Conservation (phyloP, 2,888 invertebrate species). For the Lomographa bimaculata region DNA sequence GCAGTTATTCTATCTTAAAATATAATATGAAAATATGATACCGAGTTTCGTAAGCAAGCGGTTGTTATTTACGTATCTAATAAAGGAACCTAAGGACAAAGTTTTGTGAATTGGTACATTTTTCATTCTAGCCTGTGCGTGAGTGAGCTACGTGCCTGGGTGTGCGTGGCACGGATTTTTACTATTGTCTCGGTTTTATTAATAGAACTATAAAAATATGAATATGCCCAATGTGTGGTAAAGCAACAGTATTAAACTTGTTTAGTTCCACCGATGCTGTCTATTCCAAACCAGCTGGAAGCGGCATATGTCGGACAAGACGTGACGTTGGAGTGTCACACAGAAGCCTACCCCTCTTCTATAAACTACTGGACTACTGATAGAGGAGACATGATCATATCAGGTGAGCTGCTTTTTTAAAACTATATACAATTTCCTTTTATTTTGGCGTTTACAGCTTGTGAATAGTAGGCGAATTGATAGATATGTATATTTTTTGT, state of each 20-base stretch:
- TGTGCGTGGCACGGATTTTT: constrained; percentile 48
- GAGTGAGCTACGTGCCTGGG: constrained; percentile 46
- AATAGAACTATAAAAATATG: constrained; percentile 31
- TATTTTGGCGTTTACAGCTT: no score
- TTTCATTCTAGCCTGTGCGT: constrained; percentile 48
- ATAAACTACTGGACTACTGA: constrained; percentile 98
- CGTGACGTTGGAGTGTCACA: constrained; percentile 94
- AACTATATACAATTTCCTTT: no score
- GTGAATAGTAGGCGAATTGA: no score
- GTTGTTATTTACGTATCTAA: constrained; percentile 36
- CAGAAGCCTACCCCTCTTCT: constrained; percentile 95
- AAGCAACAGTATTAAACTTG: constrained; percentile 28
- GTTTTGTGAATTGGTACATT: constrained; percentile 47
- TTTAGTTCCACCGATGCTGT: constrained; percentile 96
- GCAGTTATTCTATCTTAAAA: constrained; percentile 22
- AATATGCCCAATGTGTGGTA: constrained; percentile 28
- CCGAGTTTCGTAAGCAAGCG: constrained; percentile 23
- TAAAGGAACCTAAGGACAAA: constrained; percentile 41
- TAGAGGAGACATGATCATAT: constrained; percentile 95
- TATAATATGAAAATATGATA: constrained; percentile 23
- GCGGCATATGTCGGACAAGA: constrained; percentile 95
- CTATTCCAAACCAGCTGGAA: constrained; percentile 96
- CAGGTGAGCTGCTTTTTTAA: constrained; percentile 83
- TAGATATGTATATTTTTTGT: no score
- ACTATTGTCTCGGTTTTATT: constrained; percentile 41